Base-by-base conservation (phyloP, 92 coral and sea anemone genomes). In the Plumapathes pennacea region DNA sequence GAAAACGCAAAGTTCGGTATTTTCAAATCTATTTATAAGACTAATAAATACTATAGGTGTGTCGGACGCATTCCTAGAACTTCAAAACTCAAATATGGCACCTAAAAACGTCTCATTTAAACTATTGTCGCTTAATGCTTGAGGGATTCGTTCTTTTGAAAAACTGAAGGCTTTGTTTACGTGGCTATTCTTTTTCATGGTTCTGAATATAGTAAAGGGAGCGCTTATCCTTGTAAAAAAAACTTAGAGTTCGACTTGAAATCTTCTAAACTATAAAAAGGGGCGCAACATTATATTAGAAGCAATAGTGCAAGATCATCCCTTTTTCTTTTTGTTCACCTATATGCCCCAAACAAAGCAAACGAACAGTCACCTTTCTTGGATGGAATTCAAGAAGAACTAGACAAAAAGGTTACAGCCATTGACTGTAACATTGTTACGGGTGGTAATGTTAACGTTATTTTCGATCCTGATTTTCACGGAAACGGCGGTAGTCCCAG, bases 181-280 rank as follows among this genome's bases (percentile, higher is more conserved):
- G n/a, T n/a, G n/a, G n/a, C n/a, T n/a, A n/a, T 74, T 52, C 69
- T 77, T n/a, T 64, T 69, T 3, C 78, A 63, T 26, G 79, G 83
- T 15, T 42, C 89, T 24, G 57, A 54, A 5, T 68, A 70, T 10
- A 75, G 79, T 37, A 46, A n/a, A 61, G 18, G 74, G 89, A 7
- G 60, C 31, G 25, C 68, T 71, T 7, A 30, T 76, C 39, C 41
- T 58, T 7, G 32, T 67, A 21, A 51, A 62, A 27, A n/a, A 52
- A 58, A 15, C 28, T 60, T 67, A 7, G 64, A 67, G 50, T 40
- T 76, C 25, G 50, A 76, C 32, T 56, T 66, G 8, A 59, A 43
- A 59, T 27, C 47, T 15, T 12, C 42, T 11, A 50, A 24, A 8
- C 22, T 57, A 67, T 45, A 26, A 76, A 42, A 38, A 46, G 2